These are phyloP conservation scores for Parnassius apollo DNA, from an alignment of 2,888 invertebrate genomes.

Conservation along the genomic window DNA sequence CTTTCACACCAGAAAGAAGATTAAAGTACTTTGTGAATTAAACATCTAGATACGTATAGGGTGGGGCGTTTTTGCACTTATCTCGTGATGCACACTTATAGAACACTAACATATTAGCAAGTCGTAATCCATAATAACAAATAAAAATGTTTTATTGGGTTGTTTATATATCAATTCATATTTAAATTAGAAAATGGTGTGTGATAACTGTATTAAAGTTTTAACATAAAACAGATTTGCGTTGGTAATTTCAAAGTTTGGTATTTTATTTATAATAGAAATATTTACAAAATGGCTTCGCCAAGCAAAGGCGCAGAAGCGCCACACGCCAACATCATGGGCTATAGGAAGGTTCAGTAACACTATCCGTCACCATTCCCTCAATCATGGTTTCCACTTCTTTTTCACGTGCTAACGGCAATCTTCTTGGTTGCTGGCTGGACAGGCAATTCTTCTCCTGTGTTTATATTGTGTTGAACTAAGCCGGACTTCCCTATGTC, in stretches of 20 bases:
- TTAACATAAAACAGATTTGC: conserved; percentile 54
- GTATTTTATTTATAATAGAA: conserved; percentile 40
- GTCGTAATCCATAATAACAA: conserved; percentile 64
- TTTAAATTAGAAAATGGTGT: conserved; percentile 45
- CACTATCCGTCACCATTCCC: too few species aligned
- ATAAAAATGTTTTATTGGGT: conserved; percentile 48
- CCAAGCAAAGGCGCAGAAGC: conserved; percentile 56
- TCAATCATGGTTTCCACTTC: too few species aligned
- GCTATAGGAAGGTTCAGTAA: too few species aligned
- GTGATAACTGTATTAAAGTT: conserved; percentile 39
- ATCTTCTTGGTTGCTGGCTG: too few species aligned
- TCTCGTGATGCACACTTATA: conserved; percentile 65
- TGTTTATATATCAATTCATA: conserved; percentile 37
- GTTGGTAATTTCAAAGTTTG: conserved; percentile 55
- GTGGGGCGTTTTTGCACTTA: conserved; percentile 58
- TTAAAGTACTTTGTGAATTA: conserved; percentile 21
- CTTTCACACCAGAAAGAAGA: conserved; percentile 61
- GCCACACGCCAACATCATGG: conserved; percentile 81
- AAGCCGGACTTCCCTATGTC: too few species aligned
- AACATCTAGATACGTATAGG: conserved; percentile 49
- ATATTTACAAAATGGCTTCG: conserved; percentile 58
- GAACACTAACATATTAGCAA: conserved; percentile 70
- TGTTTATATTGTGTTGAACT: too few species aligned
- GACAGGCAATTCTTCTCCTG: too few species aligned
- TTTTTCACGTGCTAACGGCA: too few species aligned